phyloP scores from a whole-genome alignment of 2,888 invertebrate genomes.

The Athripsodes cinereus region DNA sequence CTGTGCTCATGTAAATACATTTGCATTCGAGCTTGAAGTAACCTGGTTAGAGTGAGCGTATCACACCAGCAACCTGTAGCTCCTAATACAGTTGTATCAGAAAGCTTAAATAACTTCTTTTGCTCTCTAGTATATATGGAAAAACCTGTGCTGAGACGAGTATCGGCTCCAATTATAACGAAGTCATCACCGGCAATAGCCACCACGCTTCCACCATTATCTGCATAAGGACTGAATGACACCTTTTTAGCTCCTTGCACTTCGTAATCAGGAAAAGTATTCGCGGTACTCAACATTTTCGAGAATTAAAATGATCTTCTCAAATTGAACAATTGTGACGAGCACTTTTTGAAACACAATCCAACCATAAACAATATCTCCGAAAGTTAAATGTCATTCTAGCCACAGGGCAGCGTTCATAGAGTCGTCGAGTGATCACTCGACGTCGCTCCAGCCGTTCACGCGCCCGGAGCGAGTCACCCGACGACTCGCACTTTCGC shows the following conservation, averaged over 20 bases:
- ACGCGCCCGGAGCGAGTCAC: no score
- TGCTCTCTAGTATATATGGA: constrained; percentile 85
- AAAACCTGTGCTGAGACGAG: constrained; percentile 86
- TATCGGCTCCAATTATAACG: constrained; percentile 92
- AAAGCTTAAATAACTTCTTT: constrained; percentile 79
- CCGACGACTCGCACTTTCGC: no score
- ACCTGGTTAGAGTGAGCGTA: constrained; percentile 80
- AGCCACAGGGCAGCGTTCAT: no score
- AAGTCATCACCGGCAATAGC: constrained; percentile 96
- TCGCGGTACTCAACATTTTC: constrained; percentile 12
- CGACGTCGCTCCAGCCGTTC: no score
- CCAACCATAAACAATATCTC: neutral
- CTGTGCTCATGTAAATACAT: constrained; percentile 95
- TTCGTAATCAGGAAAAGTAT: constrained; percentile 31
- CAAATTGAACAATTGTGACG: constrained; percentile 8
- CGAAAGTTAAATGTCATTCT: neutral
- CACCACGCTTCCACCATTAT: constrained; percentile 77
- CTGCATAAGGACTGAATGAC: constrained; percentile 49
- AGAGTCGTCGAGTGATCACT: no score
- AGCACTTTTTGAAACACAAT: constrained; percentile 10
- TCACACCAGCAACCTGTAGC: constrained; percentile 98
- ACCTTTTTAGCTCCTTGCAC: constrained; percentile 43
- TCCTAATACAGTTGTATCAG: constrained; percentile 81
- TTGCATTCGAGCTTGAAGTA: constrained; percentile 81
- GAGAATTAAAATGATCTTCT: neutral